A percentile compares a stretch with the other conserved stretches of the same genome.
Evolutionary conservation across 2,888 invertebrate genomes (phyloP).

Genomic region (Philaethria dido): DNA sequence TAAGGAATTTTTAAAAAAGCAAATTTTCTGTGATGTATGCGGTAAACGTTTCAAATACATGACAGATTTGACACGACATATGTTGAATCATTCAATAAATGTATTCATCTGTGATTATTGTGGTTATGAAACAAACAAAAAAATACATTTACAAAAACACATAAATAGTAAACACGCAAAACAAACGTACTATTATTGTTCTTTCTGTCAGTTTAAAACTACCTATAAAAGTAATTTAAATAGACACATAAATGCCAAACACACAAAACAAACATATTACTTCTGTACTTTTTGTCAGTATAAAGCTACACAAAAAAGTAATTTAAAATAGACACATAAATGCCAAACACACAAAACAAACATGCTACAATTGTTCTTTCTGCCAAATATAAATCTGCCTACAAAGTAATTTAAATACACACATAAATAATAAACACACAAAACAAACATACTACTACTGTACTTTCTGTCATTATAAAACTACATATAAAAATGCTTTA

Average conservation of each 20-base stretch:
- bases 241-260: background rate
- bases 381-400: background rate
- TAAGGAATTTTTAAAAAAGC: background rate
- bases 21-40: constrained; percentile 9
- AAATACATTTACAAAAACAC: background rate
- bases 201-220: background rate
- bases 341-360: background rate
- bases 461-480: background rate
- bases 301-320: background rate
- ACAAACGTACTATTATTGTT: background rate
- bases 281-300: background rate
- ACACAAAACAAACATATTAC: background rate
- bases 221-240: background rate
- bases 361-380: background rate
- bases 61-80: constrained; percentile 8
- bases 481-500: background rate
- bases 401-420: background rate
- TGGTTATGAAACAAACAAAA: background rate
- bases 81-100: background rate
- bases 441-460: background rate
- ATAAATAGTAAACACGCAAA: constrained; percentile 3
- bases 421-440: background rate
- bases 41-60: constrained; percentile 1
- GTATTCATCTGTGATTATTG: background rate
- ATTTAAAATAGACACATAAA: background rate